Base-by-base conservation (phyloP, 1,140 invertebrate genomes). In the Elymnias hypermnestra region DNA sequence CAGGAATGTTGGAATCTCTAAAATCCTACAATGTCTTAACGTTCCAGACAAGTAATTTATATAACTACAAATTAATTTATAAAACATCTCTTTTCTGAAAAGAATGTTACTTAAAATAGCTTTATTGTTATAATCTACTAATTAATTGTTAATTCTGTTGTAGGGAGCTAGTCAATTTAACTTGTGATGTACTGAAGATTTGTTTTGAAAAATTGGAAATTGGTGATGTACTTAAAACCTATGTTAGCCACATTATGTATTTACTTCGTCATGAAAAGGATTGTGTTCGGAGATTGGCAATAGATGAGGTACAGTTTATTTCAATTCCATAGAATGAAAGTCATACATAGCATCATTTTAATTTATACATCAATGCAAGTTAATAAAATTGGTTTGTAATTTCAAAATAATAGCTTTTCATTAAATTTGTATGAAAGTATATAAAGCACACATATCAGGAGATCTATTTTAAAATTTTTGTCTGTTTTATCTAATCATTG, bases 161-260 rank as follows among this genome's bases (percentile, higher is more conserved):
- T 38, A 89, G 89, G 38, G 65, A 84, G 53, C 83, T 89, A 57
- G 61, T 87, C 1, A 81, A 88, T 45, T 63, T 90, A 42, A 85
- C 89, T n/a, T 88, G 87, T 56, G 89, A 91, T 59, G 86, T 91
- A 6, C 56, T 92, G 7, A 75, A 87, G 23, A 56, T 87, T 41
- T 90, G 88, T 60, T 86, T 91, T 62, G 69, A 87, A 1, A 88
- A 88, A 49, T 79, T 91, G 54, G 57, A 72, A 15, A 40, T 88
- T 15, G 87, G 87, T 15, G 87, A 88, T 37, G 78, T 77, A 8
- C 76, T 87, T 5, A 83, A 74, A 46, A 71, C 79, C 22, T 88
- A 87, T 35, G 72, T 72, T 22, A 57, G 74, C 18, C 58, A 87
- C 46, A 67, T 91, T 6, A 86, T 88, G 71, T 83, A 85, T 48